Evolutionary conservation across 2,888 invertebrate species (phyloP), one percentile per base, ranked within the genome.

Genomic region (Kuschelorhynchus macadamiae): DNA sequence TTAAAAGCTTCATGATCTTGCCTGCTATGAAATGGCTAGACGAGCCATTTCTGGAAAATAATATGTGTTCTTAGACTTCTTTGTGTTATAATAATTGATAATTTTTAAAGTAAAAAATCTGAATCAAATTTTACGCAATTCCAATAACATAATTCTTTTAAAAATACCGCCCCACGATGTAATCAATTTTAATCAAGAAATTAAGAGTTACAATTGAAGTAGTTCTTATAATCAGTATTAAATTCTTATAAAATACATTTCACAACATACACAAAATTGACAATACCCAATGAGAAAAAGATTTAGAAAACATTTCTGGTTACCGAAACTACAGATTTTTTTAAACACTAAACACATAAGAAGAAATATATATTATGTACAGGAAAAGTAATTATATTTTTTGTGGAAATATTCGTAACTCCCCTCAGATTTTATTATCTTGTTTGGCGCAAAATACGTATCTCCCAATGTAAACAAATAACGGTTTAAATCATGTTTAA

Each of bases 1-100:
- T 32, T 52, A 52, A 52, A 33, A 52, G 52, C 33, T 52, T 52
- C 52, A 52, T 44, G 16, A 52, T 52, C 52, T 16, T 52, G 52
- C 33, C 52, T 36, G 11, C 36, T 36, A n/a, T n/a, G n/a, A n/a
- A n/a, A n/a, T n/a, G 12, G n/a, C 32, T 52, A 32, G 32, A 33
- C 36, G 32, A 52, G 52, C 33, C 32, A 52, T 52, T 33, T 52
- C 52, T 52, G 52, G 16, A 52, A 52, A 52, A 36, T 16, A 52
- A 32, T 17, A 33, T 33, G 32, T 30, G 12, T 52, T 25, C 25
- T 25, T 25, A 5, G 25, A 25, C 8, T 30, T 14, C n/a, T 33
- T 17, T 14, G 52, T 52, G 52, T 52, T 33, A 52, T n/a, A 52
- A 52, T 33, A 18, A 16, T 9, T 52, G 16, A 52, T 11, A 33